phyloP scores from a whole-genome alignment of 2,797 vertebrate species.

The Chaetophractus vellerosus region DNA sequence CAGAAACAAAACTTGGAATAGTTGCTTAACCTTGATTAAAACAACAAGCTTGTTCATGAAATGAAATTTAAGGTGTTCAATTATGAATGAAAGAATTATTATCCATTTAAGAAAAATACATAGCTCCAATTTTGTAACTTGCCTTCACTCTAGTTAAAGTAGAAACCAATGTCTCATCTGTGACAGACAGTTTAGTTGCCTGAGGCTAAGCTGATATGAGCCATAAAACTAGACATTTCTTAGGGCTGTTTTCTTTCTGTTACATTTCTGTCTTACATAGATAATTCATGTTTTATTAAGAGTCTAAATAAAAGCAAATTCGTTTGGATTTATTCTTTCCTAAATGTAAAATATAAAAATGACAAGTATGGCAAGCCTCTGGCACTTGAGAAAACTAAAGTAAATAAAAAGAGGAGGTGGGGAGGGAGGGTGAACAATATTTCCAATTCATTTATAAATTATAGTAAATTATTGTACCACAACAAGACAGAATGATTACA shows the following conservation, averaged over 20 bases:
- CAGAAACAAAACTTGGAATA: not conserved
- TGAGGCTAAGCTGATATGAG: constrained; percentile 64
- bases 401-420: constrained; percentile 7
- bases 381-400: constrained; percentile 58
- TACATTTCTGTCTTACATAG: constrained; percentile 64
- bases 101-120: constrained; percentile 43
- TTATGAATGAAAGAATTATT: constrained; percentile 49
- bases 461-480: not conserved
- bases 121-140: constrained; percentile 21
- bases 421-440: not conserved
- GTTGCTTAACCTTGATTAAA: constrained; percentile 4
- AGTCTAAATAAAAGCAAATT: constrained; percentile 78
- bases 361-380: constrained; percentile 59
- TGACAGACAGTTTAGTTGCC: constrained; percentile 66
- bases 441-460: constrained; percentile 55
- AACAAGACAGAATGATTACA: constrained; percentile 15
- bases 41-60: not conserved
- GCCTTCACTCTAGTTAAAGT: constrained; percentile 63
- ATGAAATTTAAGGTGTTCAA: constrained; percentile 53
- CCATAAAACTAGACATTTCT: constrained; percentile 72
- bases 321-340: constrained; percentile 59
- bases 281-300: constrained; percentile 76
- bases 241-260: constrained; percentile 72
- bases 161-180: constrained; percentile 54
- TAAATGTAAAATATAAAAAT: constrained; percentile 68